phyloP scores from a whole-genome alignment of 2,113 vertebrate genomes.

The Tautogolabrus adspersus region DNA sequence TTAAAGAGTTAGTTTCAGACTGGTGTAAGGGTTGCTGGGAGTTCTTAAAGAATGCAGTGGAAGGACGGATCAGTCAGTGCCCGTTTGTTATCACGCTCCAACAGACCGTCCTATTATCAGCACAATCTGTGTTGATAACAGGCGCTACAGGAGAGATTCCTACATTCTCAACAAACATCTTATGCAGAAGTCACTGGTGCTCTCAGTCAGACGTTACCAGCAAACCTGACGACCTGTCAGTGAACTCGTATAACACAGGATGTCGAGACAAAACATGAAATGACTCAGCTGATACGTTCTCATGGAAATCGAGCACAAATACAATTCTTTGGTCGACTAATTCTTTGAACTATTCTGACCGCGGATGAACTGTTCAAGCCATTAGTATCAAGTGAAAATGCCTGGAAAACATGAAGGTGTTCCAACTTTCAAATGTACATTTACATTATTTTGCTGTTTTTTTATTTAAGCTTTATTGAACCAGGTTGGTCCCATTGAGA shows the following conservation, averaged over 20 bases:
- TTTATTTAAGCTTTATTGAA: too few species aligned
- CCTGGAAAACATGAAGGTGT: too few species aligned
- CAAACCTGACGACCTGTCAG: neutral
- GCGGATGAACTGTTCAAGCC: too few species aligned
- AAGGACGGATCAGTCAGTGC: slow-evolving; percentile 3
- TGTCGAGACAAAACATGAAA: too few species aligned
- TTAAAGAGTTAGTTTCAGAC: neutral
- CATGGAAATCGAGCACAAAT: neutral
- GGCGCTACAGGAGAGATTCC: slow-evolving; percentile 23
- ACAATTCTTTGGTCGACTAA: neutral
- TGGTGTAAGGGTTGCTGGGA: neutral
- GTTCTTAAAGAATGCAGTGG: neutral
- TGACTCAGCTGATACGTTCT: too few species aligned
- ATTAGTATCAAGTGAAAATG: too few species aligned
- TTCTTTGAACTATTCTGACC: too few species aligned
- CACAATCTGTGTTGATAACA: slow-evolving; percentile 37
- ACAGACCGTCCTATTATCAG: slow-evolving; percentile 52
- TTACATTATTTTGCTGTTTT: too few species aligned
- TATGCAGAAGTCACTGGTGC: neutral
- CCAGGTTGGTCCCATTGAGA: too few species aligned
- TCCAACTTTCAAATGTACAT: too few species aligned
- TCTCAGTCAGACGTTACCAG: neutral
- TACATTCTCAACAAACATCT: slow-evolving; percentile 23
- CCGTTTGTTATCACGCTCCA: slow-evolving; percentile 55
- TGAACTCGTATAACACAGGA: neutral